These are phyloP conservation scores for Misgurnus mizolepis DNA, from an alignment of 2,113 vertebrate species.

Conservation along the genomic window DNA sequence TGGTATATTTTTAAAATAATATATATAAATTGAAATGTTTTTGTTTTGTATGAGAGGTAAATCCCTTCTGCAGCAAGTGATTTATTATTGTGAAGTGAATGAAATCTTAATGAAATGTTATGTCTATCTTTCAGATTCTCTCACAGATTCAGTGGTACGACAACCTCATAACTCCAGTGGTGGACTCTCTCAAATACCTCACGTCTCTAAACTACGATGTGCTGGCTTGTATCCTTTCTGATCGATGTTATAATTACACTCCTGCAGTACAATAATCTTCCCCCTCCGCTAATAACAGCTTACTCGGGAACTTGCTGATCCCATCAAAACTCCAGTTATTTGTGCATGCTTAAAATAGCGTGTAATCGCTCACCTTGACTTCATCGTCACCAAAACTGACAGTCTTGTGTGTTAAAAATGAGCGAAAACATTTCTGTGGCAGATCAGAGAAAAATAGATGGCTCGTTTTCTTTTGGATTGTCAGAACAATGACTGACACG, in stretches of 20 bases:
- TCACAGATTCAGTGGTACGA: slow-evolving; percentile 99
- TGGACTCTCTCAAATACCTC: slow-evolving; percentile 99
- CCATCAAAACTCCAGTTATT: slow-evolving; percentile 34
- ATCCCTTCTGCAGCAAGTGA: neutral
- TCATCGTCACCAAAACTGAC: neutral
- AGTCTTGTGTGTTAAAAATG: neutral
- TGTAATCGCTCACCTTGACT: slow-evolving; percentile 44
- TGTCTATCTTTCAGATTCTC: slow-evolving; percentile 80
- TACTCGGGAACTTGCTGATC: slow-evolving; percentile 49
- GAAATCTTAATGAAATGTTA: neutral
- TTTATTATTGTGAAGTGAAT: neutral
- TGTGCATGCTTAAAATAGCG: slow-evolving; percentile 14
- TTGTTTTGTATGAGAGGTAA: no score
- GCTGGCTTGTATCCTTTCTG: slow-evolving; percentile 96
- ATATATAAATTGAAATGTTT: no score
- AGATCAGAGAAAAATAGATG: neutral
- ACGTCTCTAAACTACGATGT: slow-evolving; percentile 98
- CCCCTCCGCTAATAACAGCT: slow-evolving; percentile 12
- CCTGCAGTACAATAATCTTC: neutral
- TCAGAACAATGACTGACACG: neutral
- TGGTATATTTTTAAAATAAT: no score
- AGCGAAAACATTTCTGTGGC: neutral
- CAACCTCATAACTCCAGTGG: slow-evolving; percentile 96
- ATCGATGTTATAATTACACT: neutral
- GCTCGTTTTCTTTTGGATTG: slow-evolving; percentile 1